Evolutionary conservation across 2,113 vertebrate species (phyloP).

Genomic region (Caracal caracal): DNA sequence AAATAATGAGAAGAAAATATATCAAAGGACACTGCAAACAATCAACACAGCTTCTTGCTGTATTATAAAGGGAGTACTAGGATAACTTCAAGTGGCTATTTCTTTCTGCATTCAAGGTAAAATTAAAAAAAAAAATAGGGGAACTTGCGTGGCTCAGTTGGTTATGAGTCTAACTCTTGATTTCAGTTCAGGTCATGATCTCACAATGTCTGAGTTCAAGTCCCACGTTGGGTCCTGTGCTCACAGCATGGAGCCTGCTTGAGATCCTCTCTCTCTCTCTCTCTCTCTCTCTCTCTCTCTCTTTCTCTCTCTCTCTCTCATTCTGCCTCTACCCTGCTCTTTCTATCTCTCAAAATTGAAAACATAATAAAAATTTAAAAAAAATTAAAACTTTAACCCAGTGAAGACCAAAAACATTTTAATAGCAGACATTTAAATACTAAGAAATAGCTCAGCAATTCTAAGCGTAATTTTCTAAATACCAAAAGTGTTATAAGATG

Average conservation of each 20-base stretch:
- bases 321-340: too few species aligned
- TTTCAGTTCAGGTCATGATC: too few species aligned
- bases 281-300: too few species aligned
- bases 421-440: constrained; percentile 23
- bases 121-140: not conserved
- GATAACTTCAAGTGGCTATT: not conserved
- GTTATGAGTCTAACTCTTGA: too few species aligned
- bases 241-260: too few species aligned
- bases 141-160: too few species aligned
- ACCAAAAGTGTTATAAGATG: not conserved
- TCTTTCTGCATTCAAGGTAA: not conserved
- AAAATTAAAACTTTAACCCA: not conserved
- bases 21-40: not conserved
- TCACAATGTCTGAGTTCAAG: too few species aligned
- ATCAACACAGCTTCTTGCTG: not conserved
- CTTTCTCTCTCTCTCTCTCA: too few species aligned
- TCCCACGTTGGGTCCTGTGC: too few species aligned
- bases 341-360: too few species aligned
- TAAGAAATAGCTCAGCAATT: not conserved
- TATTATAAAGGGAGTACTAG: not conserved
- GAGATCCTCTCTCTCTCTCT: too few species aligned
- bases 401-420: not conserved
- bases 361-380: too few species aligned
- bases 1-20: not conserved
- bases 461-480: constrained; percentile 39